These are phyloP conservation scores for Grus americana DNA, from an alignment of 2,113 vertebrate genomes.

Conservation along the genomic window DNA sequence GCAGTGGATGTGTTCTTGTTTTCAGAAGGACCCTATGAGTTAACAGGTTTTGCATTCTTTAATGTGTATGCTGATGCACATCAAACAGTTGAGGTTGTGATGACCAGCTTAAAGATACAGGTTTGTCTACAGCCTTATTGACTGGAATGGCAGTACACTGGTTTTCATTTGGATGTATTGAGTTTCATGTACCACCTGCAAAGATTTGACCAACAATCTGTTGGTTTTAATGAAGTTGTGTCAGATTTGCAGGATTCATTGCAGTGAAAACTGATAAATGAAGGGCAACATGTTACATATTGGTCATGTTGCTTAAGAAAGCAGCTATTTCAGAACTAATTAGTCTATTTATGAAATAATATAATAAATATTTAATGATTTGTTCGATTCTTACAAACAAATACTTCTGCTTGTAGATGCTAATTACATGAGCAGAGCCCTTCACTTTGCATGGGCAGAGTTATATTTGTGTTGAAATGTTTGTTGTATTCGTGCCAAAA, in stretches of 20 bases:
- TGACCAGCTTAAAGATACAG: background rate
- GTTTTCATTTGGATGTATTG: background rate
- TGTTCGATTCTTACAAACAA: background rate
- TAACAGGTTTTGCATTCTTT: background rate
- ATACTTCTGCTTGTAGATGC: background rate
- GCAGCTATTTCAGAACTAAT: background rate
- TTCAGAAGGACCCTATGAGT: background rate
- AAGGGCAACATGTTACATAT: background rate
- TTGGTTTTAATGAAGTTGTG: background rate
- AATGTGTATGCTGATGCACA: background rate
- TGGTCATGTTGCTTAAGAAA: background rate
- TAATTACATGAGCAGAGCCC: conserved; percentile 21
- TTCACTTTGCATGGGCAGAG: conserved; percentile 14
- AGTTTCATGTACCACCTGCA: background rate
- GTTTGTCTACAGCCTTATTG: background rate
- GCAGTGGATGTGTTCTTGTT: background rate
- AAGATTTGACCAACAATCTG: background rate
- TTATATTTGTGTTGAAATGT: background rate
- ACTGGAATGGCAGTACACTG: background rate
- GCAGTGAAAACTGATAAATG: background rate
- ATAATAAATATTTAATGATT: conserved; percentile 12
- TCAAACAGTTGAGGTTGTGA: background rate
- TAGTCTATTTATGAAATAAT: conserved; percentile 1
- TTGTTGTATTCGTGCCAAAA: conserved; percentile 14
- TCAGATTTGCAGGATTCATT: background rate